These are phyloP conservation scores for Paraescarpia echinospica DNA, from an alignment of 1,140 invertebrate species.

Conservation along the genomic window DNA sequence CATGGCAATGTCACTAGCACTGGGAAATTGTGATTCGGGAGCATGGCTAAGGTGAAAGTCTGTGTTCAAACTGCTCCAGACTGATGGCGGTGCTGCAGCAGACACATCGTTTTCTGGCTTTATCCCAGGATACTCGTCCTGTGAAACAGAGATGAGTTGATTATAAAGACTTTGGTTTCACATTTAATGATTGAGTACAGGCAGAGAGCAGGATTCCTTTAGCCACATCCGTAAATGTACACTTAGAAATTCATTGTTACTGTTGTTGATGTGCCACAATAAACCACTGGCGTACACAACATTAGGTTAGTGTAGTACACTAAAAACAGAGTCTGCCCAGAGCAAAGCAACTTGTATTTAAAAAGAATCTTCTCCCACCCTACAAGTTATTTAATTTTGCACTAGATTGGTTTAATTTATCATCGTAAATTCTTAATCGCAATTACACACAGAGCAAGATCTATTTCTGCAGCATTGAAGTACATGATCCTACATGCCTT, in stretches of 20 bases:
- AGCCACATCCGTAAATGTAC: neutral
- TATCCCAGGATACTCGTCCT: neutral
- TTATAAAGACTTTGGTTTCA: neutral
- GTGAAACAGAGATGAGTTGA: neutral
- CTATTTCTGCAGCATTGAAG: neutral
- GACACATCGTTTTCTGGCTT: neutral
- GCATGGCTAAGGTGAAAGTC: neutral
- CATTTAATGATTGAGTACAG: neutral
- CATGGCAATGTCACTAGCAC: neutral
- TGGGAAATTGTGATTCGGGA: neutral
- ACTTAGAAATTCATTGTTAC: neutral
- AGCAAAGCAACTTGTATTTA: slow-evolving; percentile 1
- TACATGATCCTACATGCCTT: slow-evolving; percentile 1
- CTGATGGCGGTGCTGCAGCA: neutral
- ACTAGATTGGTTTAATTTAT: neutral
- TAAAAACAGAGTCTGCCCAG: neutral
- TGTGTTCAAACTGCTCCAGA: neutral
- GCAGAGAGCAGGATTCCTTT: neutral
- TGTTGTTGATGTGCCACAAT: neutral
- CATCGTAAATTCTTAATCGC: neutral
- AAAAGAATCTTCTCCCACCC: neutral
- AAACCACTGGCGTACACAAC: neutral
- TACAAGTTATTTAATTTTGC: neutral
- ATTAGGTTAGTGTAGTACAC: neutral
- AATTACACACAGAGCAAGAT: neutral